Base-by-base conservation (phyloP, 2,888 invertebrate genomes). In the Celastrina argiolus region DNA sequence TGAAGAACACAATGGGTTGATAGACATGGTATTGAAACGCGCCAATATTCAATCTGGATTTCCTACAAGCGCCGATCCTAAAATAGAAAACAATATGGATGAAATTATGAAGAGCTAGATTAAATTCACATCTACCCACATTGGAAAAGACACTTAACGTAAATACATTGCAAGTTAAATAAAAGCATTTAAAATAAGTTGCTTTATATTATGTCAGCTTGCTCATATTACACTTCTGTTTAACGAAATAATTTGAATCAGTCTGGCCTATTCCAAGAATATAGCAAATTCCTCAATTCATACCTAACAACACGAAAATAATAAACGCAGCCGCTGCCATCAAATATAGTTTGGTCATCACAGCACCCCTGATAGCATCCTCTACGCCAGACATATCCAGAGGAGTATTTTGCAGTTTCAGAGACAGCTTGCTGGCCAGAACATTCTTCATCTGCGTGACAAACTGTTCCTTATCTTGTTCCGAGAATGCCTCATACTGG, bases 371-470 rank as follows among this genome's bases (percentile, higher is more conserved):
- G 1, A 90, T 81, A 0, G 84, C 84, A 0, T 82, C 82, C 66
- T 88, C 83, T 0, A 91, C 56, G 0, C 81, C 81, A 4, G 78
- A 78, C 34, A 88, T 65, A 63, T 84, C 79, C 0, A 75, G 69
- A 10, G 79, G 78, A 0, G 77, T 72, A 3, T 87, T 84, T 1
- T 82, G 71, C 0, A 88, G 34, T 61, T 80, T 86, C 42, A 72
- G 71, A 1, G 79, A 74, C 1, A 91, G 67, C 66, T 83, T 87
- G 10, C 74, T 77, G 0, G 81, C 77, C 0, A 92, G 65, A 0
- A 85, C 78, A 0, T 88, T 81, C 51, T 83, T 87, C 10, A 92
- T 78, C 63, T 88, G 81, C 0, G 72, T 69, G 0, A 83, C 74
- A 41, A 92, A 91, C 5, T 76, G 66, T 0, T 74, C 75, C 56